Evolutionary conservation across 2,113 vertebrate species (phyloP), one percentile per base, ranked within the genome.

Genomic region (Grus americana): DNA sequence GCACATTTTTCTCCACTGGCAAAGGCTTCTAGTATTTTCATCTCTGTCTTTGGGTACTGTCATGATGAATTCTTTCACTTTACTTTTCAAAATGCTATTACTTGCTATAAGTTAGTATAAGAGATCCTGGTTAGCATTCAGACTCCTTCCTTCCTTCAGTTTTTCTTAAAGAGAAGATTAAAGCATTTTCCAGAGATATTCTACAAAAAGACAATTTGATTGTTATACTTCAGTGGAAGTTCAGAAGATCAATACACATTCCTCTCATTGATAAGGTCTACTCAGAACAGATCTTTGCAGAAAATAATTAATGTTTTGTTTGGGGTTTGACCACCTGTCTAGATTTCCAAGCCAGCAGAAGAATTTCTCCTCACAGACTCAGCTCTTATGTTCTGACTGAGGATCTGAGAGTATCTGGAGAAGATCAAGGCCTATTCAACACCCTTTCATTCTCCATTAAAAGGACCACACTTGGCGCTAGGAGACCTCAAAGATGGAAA

Each of bases 101-200:
- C 6, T 63, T 85, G 10, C 22, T 81, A 1, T 11, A 46, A n/a
- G 3, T 11, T 65, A 46, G 6, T 71, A 42, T 63, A 36, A 54
- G 20, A 87, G 8, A 4, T 92, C 38, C 11, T 50, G 34, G 32
- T 5, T 38, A 89, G 3, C 5, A 58, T 23, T 89, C 21, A 70
- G 8, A 12, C 32, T 32, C 23, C 6, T 68, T 23, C 23, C 6
- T 68, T 20, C 40, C 9, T 75, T 79, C 0, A 0, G 3, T 26
- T 75, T 58, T 79, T 29, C 29, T 47, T 68, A 52, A n/a, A 36
- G 12, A 47, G 32, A 61, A 63, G 19, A 26, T 42, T 30, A 47
- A 80, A 78, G 7, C 0, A 22, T 79, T 75, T 78, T 90, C 4
- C 10, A 90, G 14, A 75, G 10, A 27, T 42, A 59, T 34, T 79